Evolutionary conservation across 2,797 vertebrate species (phyloP).

Genomic region (Eleutherodactylus coqui): DNA sequence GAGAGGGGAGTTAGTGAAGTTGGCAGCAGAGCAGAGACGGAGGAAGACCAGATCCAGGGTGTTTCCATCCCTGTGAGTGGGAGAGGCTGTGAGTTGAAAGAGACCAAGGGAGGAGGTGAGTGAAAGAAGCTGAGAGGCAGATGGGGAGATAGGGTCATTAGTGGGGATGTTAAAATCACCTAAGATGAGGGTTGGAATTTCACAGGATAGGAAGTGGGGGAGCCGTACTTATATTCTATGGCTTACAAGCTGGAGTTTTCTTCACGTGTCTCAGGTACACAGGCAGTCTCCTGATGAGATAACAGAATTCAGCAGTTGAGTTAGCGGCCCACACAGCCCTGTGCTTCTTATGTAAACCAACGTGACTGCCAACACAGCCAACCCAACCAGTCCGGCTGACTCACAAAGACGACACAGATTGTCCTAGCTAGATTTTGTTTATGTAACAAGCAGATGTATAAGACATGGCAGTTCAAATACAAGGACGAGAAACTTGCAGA

Average conservation of each 20-base stretch:
- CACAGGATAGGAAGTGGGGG: too few relatives aligned
- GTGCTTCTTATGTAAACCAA: slow-evolving; percentile 12
- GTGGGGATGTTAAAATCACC: too few relatives aligned
- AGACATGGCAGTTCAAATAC: background rate
- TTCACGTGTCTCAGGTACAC: background rate
- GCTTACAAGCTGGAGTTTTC: background rate
- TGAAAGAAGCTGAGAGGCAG: too few relatives aligned
- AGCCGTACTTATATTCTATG: background rate
- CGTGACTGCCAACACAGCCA: slow-evolving; percentile 36
- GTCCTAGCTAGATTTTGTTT: slow-evolving; percentile 21
- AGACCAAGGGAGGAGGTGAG: too few relatives aligned
- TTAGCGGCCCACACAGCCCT: slow-evolving; percentile 10
- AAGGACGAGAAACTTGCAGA: background rate
- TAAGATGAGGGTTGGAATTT: too few relatives aligned
- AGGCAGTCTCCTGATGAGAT: background rate
- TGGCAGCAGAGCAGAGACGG: too few relatives aligned
- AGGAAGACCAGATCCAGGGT: too few relatives aligned
- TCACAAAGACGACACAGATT: slow-evolving; percentile 40
- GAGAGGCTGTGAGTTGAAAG: too few relatives aligned
- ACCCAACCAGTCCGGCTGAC: slow-evolving; percentile 23
- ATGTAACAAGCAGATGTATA: background rate
- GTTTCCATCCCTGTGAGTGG: too few relatives aligned
- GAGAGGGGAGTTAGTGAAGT: too few relatives aligned
- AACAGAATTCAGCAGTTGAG: background rate
- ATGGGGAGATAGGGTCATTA: too few relatives aligned